These are phyloP conservation scores for Monochamus saltuarius DNA, from an alignment of 1,140 invertebrate species.

Conservation along the genomic window DNA sequence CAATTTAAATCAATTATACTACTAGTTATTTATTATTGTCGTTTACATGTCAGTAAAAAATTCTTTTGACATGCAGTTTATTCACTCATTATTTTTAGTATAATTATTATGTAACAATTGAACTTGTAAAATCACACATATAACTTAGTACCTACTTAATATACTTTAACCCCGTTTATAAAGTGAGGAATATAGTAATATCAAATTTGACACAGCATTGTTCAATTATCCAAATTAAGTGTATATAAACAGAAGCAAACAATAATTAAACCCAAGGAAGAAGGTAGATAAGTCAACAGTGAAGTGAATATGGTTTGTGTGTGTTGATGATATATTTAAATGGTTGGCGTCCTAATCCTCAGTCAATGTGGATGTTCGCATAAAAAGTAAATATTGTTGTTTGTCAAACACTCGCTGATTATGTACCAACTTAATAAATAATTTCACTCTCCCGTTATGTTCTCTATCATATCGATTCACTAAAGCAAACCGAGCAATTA, in stretches of 20 bases:
- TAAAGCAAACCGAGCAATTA: slow-evolving; percentile 3
- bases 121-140: too few relatives aligned
- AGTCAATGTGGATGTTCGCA: slow-evolving; percentile 40
- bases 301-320: slow-evolving; percentile 15
- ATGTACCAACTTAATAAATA: slow-evolving; percentile 47
- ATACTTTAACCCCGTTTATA: too few relatives aligned
- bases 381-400: slow-evolving; percentile 50
- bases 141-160: too few relatives aligned
- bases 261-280: slow-evolving; percentile 19
- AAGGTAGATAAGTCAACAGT: slow-evolving; percentile 9
- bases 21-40: too few relatives aligned
- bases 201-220: too few relatives aligned
- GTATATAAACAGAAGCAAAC: slow-evolving; percentile 13
- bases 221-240: slow-evolving; percentile 8
- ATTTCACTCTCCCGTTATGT: slow-evolving; percentile 33
- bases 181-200: too few relatives aligned
- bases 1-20: too few relatives aligned
- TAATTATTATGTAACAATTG: too few relatives aligned
- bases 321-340: slow-evolving; percentile 36
- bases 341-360: slow-evolving; percentile 31
- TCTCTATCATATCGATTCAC: slow-evolving; percentile 6
- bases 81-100: too few relatives aligned
- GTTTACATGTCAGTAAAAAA: too few relatives aligned
- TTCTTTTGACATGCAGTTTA: too few relatives aligned
- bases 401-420: slow-evolving; percentile 49